Conservation (phyloP, 2,797 vertebrate genomes). For the Menidia menidia region DNA sequence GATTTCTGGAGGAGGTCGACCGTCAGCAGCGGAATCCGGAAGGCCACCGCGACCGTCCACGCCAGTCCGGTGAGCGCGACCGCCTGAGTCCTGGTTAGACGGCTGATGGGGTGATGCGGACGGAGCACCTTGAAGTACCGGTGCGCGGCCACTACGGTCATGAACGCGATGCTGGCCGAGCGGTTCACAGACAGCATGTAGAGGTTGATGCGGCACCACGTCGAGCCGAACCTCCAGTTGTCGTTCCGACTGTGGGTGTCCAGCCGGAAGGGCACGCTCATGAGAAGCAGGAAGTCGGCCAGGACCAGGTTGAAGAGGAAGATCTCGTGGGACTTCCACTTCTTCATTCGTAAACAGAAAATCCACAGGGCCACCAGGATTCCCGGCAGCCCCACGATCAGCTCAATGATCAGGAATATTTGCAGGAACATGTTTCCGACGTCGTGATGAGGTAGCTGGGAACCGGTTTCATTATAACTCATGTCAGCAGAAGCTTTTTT, state of each 20-base stretch:
- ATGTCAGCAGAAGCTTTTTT: not conserved
- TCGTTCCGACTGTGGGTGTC: slow-evolving; percentile 60
- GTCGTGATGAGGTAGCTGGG: fast-evolving
- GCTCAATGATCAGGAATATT: slow-evolving; percentile 74
- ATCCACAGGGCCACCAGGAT: slow-evolving; percentile 76
- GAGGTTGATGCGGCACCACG: slow-evolving; percentile 72
- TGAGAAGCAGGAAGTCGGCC: slow-evolving; percentile 81
- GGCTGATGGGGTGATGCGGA: slow-evolving; percentile 72
- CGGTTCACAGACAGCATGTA: slow-evolving; percentile 81
- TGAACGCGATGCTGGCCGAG: slow-evolving; percentile 79
- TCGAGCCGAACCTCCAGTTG: slow-evolving; percentile 63
- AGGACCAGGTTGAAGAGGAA: slow-evolving; percentile 79
- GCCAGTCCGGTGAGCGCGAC: slow-evolving; percentile 32
- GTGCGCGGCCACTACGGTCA: slow-evolving; percentile 75
- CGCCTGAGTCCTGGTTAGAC: slow-evolving; percentile 24
- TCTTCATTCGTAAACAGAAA: slow-evolving; percentile 78
- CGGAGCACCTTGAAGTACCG: slow-evolving; percentile 84
- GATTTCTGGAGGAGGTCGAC: slow-evolving; percentile 3
- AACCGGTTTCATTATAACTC: slow-evolving; percentile 5
- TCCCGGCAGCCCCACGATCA: slow-evolving; percentile 76
- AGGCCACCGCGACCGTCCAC: slow-evolving; percentile 71
- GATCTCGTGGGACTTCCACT: slow-evolving; percentile 71
- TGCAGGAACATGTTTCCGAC: slow-evolving; percentile 43
- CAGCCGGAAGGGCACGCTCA: slow-evolving; percentile 78
- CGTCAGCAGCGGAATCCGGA: slow-evolving; percentile 75